Percentiles rank a stretch among this genome's conserved stretches.
Evolutionary conservation across 1,140 invertebrate genomes (phyloP).

Genomic region (Temnothorax longispinosus): DNA sequence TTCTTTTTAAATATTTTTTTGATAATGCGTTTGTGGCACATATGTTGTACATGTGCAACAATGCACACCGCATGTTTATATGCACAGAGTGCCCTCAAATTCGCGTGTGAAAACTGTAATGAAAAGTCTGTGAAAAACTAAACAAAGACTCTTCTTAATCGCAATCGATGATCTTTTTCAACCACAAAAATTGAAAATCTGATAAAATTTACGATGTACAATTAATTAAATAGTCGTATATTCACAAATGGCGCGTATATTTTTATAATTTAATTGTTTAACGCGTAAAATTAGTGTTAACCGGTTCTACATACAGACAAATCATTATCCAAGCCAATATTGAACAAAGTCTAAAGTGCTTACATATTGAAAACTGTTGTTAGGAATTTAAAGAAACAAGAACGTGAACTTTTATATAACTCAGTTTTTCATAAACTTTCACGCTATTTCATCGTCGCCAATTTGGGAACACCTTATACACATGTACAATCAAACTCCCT

Average conservation of each 20-base stretch:
- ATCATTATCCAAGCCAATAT: neutral
- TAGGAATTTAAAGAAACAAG: neutral
- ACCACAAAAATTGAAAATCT: neutral
- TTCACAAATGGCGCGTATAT: neutral
- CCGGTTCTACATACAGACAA: neutral
- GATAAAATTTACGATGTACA: neutral
- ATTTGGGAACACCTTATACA: constrained; percentile 30
- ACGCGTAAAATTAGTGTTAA: neutral
- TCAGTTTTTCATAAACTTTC: neutral
- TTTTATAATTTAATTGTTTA: neutral
- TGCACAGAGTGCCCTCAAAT: constrained; percentile 25
- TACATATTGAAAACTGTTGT: neutral
- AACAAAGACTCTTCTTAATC: neutral
- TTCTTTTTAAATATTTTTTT: constrained; percentile 26
- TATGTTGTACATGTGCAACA: constrained; percentile 51
- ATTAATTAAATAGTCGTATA: neutral
- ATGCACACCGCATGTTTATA: constrained; percentile 61
- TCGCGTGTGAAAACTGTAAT: neutral
- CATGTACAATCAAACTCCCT: constrained; percentile 8
- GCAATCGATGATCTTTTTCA: neutral
- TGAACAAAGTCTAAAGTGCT: neutral
- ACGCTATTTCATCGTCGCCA: neutral
- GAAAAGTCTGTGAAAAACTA: neutral
- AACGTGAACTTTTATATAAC: neutral
- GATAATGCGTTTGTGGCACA: constrained; percentile 56